Conservation (phyloP, 2,888 invertebrate genomes). For the Leptinotarsa peninsularis region DNA sequence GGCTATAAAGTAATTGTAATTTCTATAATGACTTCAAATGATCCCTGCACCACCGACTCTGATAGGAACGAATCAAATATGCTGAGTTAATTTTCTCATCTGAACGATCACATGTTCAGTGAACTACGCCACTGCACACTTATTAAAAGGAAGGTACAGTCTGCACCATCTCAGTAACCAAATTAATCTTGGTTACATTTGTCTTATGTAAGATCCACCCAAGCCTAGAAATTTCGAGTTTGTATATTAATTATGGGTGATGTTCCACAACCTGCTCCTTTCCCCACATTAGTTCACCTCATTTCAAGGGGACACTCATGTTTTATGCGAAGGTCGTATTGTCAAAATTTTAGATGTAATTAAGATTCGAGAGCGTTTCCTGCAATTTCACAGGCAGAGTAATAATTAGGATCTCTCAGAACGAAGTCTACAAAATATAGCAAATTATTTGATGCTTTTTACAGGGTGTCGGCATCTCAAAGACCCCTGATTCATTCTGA, state of each 20-base stretch:
- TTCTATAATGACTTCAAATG: no score
- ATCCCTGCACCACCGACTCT: not conserved
- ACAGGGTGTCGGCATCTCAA: not conserved
- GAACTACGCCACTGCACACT: constrained; percentile 5
- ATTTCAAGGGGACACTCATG: constrained; percentile 39
- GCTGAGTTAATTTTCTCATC: not conserved
- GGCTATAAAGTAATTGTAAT: not conserved
- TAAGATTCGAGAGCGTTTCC: constrained; percentile 31
- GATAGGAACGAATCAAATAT: not conserved
- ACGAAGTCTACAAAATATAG: constrained; percentile 6
- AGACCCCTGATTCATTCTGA: not conserved
- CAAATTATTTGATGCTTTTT: not conserved
- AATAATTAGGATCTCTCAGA: constrained; percentile 8
- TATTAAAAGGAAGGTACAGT: constrained; percentile 13
- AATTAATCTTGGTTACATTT: constrained; percentile 52
- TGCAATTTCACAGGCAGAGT: not conserved
- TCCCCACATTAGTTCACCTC: constrained; percentile 36
- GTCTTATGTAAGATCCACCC: constrained; percentile 49
- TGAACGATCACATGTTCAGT: not conserved
- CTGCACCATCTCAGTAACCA: constrained; percentile 47
- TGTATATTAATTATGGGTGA: constrained; percentile 51
- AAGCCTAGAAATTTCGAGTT: constrained; percentile 48
- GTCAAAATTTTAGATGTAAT: constrained; percentile 37
- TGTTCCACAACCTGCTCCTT: constrained; percentile 45
- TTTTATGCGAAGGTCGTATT: constrained; percentile 35